Conservation (phyloP, 2,113 vertebrate genomes). For the Drymodes brunneopygia region DNA sequence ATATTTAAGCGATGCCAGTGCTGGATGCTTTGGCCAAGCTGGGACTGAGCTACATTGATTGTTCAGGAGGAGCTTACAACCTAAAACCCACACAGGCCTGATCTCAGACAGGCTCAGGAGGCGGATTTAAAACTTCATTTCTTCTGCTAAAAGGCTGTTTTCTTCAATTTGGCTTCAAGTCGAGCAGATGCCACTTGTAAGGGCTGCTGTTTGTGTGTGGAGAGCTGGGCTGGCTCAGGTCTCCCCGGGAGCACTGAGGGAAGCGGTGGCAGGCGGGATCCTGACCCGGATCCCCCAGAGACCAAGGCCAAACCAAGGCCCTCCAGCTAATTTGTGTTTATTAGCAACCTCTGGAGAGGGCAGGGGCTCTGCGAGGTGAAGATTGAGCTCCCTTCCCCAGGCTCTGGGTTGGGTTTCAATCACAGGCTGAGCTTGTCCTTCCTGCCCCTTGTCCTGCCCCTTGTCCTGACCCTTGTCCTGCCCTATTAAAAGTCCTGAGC, state of each 20-base stretch:
- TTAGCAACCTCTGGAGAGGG: not conserved
- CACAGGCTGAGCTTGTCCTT: not conserved
- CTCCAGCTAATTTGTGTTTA: not conserved
- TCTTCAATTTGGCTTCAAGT: not conserved
- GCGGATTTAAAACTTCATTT: not conserved
- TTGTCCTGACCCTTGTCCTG: not conserved
- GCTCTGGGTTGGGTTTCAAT: not conserved
- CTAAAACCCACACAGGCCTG: not conserved
- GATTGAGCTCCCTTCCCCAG: not conserved
- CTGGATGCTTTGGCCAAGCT: conserved; percentile 46
- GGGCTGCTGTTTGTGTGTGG: fast-evolving
- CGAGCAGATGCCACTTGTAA: not conserved
- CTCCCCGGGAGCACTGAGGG: not conserved
- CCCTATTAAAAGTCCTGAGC: not conserved
- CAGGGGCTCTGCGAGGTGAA: not conserved
- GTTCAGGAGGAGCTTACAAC: conserved; percentile 21
- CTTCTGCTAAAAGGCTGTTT: not conserved
- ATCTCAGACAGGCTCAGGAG: not conserved
- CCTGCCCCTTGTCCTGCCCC: not conserved
- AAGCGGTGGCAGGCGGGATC: not conserved
- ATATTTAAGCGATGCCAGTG: conserved; percentile 71
- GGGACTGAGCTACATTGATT: conserved; percentile 58
- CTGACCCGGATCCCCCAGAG: not conserved
- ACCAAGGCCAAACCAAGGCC: not conserved
- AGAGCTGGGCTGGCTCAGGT: not conserved